Evolutionary conservation across 1,140 invertebrate genomes (phyloP), one percentile per base, ranked within the genome.

Genomic region (Dryas iulia): DNA sequence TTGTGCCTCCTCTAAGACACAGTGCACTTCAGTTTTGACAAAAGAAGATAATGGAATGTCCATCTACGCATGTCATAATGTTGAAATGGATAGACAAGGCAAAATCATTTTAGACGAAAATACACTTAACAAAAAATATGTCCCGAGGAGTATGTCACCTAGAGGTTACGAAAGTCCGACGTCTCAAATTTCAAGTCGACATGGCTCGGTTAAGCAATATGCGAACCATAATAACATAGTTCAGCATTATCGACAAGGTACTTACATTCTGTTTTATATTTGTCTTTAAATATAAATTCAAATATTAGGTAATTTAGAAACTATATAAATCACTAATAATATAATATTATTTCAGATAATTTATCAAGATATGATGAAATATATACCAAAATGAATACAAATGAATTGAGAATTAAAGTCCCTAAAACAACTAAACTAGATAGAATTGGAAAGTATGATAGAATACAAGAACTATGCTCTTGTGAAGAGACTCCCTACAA

Each of bases 101-200:
- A 90, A 90, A 77, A 81, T 91, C 35, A 66, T 89, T n/a, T 73
- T 91, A 67, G 86, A 91, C 33, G 87, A 91, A 80, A 82, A 84
- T 52, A 77, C 78, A 57, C 60, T 89, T 11, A 76, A 70, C 5
- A 84, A 78, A 71, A 83, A 76, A 71, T 57, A 74, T 35, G 24
- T 66, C 1, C 63, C 69, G 2, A 76, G 61, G 33, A 69, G 70
- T 53, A 59, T 73, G 58, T 76, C 63, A 12, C 54, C 66, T 10
- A 65, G 65, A 28, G 76, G 82, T 58, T 66, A 73, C n/a, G 76
- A 63, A n/a, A 89, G 84, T 64, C 86, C 84, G 2, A 59, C 61
- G 5, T 88, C 87, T 5, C 77, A 82, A 54, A 64, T 78, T 39
- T 82, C 83, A 53, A 82, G 68, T 54, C 47, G 67, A 72, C 77